These are phyloP conservation scores for Sapajus apella DNA, from an alignment of 2,113 vertebrate species.

Conservation along the genomic window DNA sequence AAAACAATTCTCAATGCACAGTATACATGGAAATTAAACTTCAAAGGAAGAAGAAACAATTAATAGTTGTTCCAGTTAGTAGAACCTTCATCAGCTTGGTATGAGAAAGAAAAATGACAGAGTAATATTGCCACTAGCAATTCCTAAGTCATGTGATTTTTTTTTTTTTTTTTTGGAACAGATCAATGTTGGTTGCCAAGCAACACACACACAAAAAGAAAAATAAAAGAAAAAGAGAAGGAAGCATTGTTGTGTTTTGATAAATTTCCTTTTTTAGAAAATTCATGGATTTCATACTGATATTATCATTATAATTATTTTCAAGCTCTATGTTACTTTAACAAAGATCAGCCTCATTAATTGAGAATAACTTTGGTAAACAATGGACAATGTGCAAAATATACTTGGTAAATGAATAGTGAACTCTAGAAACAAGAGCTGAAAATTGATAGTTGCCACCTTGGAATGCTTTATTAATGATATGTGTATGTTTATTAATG, in stretches of 20 bases:
- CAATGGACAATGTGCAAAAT: slow-evolving; percentile 57
- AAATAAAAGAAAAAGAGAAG: slow-evolving; percentile 57
- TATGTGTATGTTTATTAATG: slow-evolving; percentile 83
- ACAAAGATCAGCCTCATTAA: not conserved
- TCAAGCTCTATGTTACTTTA: slow-evolving; percentile 38
- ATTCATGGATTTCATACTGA: slow-evolving; percentile 68
- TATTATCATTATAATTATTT: slow-evolving; percentile 41
- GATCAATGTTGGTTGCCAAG: slow-evolving; percentile 89
- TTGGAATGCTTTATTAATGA: slow-evolving; percentile 84
- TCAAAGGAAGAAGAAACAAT: slow-evolving; percentile 81
- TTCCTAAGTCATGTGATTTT: slow-evolving; percentile 87
- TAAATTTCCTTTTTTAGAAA: slow-evolving; percentile 82
- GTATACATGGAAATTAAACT: slow-evolving; percentile 76
- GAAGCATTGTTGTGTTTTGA: slow-evolving; percentile 80
- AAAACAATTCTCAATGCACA: slow-evolving; percentile 50
- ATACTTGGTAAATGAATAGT: slow-evolving; percentile 54
- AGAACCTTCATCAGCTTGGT: slow-evolving; percentile 82
- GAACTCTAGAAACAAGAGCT: slow-evolving; percentile 70
- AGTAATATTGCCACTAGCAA: slow-evolving; percentile 88
- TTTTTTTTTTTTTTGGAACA: slow-evolving; percentile 80
- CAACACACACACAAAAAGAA: slow-evolving; percentile 79
- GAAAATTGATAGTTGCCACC: slow-evolving; percentile 80
- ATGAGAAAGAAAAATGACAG: slow-evolving; percentile 87
- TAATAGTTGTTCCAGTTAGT: slow-evolving; percentile 81
- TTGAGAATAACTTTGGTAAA: slow-evolving; percentile 66